phyloP scores from a whole-genome alignment of 2,797 vertebrate genomes.

The Eospalax fontanierii region DNA sequence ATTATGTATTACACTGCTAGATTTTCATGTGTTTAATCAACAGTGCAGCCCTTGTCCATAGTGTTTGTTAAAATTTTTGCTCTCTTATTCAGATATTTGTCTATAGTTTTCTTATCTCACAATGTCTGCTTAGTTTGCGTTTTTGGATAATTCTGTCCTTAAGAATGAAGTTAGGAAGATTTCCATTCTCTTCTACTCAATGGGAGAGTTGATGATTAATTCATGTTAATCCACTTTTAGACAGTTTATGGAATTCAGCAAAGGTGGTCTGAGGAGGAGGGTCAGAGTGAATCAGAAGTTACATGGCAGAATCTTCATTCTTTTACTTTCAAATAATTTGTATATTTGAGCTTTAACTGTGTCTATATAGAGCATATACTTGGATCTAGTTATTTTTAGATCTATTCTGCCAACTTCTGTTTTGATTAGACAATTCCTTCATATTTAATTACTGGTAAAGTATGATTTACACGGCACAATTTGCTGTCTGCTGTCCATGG shows the following conservation, averaged over 20 bases:
- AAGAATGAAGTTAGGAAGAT: not conserved
- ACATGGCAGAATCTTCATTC: not conserved
- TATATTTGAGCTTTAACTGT: not conserved
- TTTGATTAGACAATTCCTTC: not conserved
- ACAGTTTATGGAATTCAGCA: not conserved
- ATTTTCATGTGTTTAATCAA: no score
- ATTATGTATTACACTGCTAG: no score
- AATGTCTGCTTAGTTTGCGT: no score
- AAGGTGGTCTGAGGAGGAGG: not conserved
- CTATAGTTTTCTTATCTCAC: no score
- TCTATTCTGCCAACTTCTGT: not conserved
- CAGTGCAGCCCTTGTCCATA: no score
- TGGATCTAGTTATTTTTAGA: not conserved
- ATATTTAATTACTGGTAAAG: not conserved
- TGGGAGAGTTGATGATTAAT: not conserved
- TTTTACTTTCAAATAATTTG: not conserved
- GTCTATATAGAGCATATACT: not conserved
- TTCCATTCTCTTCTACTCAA: not conserved
- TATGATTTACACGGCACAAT: not conserved
- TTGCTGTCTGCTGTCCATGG: not conserved
- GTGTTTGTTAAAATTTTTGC: no score
- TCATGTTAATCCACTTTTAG: not conserved
- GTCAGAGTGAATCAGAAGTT: not conserved
- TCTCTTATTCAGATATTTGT: no score
- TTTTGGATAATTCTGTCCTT: no score